These are phyloP conservation scores for Mactra quadrangularis DNA, from an alignment of 1,140 invertebrate species.

Conservation along the genomic window DNA sequence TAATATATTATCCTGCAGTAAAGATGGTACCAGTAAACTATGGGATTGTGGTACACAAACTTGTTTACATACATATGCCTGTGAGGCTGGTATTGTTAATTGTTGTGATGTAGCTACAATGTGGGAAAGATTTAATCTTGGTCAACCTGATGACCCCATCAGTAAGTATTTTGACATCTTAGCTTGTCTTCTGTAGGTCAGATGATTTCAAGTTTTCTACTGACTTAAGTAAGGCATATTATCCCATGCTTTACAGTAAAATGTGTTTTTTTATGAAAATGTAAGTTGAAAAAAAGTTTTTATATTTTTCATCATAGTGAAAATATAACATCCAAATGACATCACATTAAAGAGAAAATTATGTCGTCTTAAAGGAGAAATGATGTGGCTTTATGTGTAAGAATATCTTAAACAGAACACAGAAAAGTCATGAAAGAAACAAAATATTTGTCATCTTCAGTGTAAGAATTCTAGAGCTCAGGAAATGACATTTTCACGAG, in stretches of 20 bases:
- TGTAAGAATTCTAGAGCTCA: no score
- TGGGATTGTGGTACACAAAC: conserved; percentile 89
- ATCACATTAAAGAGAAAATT: no score
- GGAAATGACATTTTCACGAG: no score
- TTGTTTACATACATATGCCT: conserved; percentile 85
- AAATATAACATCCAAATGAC: no score
- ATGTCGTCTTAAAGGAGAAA: no score
- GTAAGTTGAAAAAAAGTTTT: not conserved
- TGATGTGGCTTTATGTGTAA: no score
- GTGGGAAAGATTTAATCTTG: conserved; percentile 78
- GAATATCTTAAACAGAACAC: no score
- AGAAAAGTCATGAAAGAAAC: no score
- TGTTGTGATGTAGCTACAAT: conserved; percentile 82
- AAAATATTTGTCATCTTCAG: no score
- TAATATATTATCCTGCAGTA: conserved; percentile 89
- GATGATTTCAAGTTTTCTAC: not conserved
- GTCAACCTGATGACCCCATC: conserved; percentile 69
- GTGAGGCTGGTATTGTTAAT: conserved; percentile 84
- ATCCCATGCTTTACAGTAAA: not conserved
- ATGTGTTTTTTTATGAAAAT: not conserved
- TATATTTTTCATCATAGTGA: no score
- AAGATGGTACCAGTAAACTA: conserved; percentile 88
- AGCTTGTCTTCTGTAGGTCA: not conserved
- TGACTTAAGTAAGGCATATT: not conserved
- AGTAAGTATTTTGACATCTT: conserved; percentile 65